phyloP scores from a whole-genome alignment of 2,888 invertebrate genomes.

The Trichopria drosophilae region DNA sequence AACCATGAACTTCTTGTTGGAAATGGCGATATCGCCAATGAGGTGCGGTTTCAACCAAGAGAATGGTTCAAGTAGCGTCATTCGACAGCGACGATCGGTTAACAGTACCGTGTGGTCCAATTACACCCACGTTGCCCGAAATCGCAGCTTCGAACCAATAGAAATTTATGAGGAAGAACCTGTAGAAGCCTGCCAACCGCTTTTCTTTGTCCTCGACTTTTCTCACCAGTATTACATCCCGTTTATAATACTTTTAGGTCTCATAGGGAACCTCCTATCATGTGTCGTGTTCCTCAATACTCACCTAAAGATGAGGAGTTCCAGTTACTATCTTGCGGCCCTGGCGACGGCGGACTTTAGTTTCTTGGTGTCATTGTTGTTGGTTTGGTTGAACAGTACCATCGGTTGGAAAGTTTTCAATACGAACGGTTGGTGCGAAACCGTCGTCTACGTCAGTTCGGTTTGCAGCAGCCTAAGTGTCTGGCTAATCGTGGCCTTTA shows the following conservation, averaged over 20 bases:
- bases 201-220: conserved; percentile 56
- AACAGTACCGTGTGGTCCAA: neutral
- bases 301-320: conserved; percentile 65
- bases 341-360: conserved; percentile 66
- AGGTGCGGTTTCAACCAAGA: neutral
- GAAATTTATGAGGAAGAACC: no score
- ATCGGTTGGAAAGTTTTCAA: conserved; percentile 61
- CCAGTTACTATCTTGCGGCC: conserved; percentile 68
- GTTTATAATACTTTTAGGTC: conserved; percentile 63
- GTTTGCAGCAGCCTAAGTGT: conserved; percentile 68
- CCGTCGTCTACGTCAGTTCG: conserved; percentile 61
- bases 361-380: conserved; percentile 62
- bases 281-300: conserved; percentile 66
- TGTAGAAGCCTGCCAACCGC: conserved; percentile 41
- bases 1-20: no score
- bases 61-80: neutral
- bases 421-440: conserved; percentile 64
- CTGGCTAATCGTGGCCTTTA: conserved; percentile 72
- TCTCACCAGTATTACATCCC: conserved; percentile 66
- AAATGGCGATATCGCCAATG: no score
- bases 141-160: conserved; percentile 31
- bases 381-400: conserved; percentile 62
- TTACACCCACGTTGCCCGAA: conserved; percentile 13
- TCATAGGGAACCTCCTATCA: conserved; percentile 65
- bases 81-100: neutral